A percentile compares a stretch with the other conserved stretches of the same genome.
Conservation (phyloP, 2,888 invertebrate genomes). For the Lumbricus terrestris region DNA sequence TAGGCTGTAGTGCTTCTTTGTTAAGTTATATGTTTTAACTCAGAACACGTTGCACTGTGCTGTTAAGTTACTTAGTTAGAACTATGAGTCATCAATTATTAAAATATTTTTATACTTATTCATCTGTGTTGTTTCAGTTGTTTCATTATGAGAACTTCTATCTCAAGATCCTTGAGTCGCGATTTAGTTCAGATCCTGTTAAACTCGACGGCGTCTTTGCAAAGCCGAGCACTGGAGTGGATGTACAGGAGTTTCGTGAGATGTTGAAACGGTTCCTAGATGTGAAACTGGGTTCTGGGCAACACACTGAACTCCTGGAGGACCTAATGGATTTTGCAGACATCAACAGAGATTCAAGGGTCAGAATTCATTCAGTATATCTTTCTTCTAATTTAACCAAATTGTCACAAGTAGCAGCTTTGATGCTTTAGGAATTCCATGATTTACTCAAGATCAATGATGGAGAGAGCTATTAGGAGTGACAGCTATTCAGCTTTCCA, state of each 20-base stretch:
- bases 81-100: not conserved
- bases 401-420: not conserved
- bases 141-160: not conserved
- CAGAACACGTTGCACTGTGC: not conserved
- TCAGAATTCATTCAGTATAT: conserved; percentile 28
- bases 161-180: not conserved
- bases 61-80: not conserved
- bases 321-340: conserved; percentile 45
- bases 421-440: not conserved
- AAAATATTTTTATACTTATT: not conserved
- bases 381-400: not conserved
- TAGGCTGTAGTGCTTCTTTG: not conserved
- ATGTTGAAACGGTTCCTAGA: conserved; percentile 41
- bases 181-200: not conserved
- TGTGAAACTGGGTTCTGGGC: conserved; percentile 42
- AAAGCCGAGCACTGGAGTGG: not conserved
- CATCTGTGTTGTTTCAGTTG: not conserved
- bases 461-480: not conserved
- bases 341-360: conserved; percentile 47
- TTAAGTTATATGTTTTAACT: not conserved
- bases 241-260: conserved; percentile 40
- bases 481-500: not conserved
- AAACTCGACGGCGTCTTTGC: conserved; percentile 4
- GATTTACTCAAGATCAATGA: not conserved
- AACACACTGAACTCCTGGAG: conserved; percentile 41